phyloP scores from a whole-genome alignment of 1,140 invertebrate species.

The Drosophila arizonae region DNA sequence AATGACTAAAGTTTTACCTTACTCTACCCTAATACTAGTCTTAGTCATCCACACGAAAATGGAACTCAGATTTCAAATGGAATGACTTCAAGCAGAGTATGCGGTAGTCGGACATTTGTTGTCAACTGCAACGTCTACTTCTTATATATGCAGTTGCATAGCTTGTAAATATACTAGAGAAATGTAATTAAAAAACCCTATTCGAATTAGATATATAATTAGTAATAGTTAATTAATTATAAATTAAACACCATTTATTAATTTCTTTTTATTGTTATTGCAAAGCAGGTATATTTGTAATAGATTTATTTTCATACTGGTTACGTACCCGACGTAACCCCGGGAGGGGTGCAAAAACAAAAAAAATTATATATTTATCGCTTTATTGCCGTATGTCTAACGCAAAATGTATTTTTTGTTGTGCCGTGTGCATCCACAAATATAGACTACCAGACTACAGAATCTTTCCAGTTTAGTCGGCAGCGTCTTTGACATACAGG shows the following conservation, averaged over 20 bases:
- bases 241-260: neutral
- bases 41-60: no score
- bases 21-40: no score
- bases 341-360: neutral
- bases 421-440: constrained; percentile 83
- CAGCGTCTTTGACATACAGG: constrained; percentile 78
- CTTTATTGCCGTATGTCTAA: constrained; percentile 72
- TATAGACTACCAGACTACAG: constrained; percentile 83
- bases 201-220: neutral
- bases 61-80: no score
- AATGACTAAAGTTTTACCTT: no score
- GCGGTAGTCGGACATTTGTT: no score
- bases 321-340: constrained; percentile 1
- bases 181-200: neutral
- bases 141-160: neutral
- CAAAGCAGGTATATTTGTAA: neutral
- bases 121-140: neutral
- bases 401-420: constrained; percentile 79
- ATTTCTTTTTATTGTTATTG: neutral
- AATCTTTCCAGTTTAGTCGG: constrained; percentile 83
- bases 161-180: neutral
- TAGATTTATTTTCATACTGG: constrained; percentile 16
- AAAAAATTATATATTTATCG: constrained; percentile 48
- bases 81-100: no score
- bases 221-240: no score